phyloP scores from a whole-genome alignment of 2,888 invertebrate species.

The Chymomyza procnemis region DNA sequence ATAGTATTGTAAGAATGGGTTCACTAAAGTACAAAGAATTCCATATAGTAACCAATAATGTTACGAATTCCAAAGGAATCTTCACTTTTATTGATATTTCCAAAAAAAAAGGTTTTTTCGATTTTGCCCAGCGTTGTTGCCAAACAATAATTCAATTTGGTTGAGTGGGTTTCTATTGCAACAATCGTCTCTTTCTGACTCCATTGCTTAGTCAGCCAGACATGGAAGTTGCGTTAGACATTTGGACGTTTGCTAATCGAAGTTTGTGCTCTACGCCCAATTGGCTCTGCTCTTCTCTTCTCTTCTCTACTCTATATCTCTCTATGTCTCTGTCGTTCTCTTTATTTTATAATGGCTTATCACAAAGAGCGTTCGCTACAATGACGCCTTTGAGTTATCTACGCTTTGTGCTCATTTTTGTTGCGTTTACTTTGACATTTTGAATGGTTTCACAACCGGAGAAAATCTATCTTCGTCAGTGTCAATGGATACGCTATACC shows the following conservation, averaged over 20 bases:
- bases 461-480: background rate
- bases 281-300: slow-evolving; percentile 13
- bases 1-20: too few species aligned
- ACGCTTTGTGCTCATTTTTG: background rate
- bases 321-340: background rate
- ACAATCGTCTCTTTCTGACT: too few species aligned
- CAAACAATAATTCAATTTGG: background rate
- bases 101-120: too few species aligned
- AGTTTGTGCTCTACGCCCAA: background rate
- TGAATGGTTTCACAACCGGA: background rate
- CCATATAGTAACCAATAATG: too few species aligned
- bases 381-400: background rate
- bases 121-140: too few species aligned
- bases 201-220: background rate
- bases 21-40: too few species aligned
- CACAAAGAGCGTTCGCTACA: background rate
- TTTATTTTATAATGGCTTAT: background rate
- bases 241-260: too few species aligned
- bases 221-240: background rate
- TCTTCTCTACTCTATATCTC: background rate
- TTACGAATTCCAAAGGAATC: too few species aligned
- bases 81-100: too few species aligned
- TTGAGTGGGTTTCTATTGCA: background rate
- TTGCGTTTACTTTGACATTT: background rate
- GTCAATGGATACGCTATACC: background rate